Conservation (phyloP, 1,140 invertebrate genomes). For the Procambarus virginalis region DNA sequence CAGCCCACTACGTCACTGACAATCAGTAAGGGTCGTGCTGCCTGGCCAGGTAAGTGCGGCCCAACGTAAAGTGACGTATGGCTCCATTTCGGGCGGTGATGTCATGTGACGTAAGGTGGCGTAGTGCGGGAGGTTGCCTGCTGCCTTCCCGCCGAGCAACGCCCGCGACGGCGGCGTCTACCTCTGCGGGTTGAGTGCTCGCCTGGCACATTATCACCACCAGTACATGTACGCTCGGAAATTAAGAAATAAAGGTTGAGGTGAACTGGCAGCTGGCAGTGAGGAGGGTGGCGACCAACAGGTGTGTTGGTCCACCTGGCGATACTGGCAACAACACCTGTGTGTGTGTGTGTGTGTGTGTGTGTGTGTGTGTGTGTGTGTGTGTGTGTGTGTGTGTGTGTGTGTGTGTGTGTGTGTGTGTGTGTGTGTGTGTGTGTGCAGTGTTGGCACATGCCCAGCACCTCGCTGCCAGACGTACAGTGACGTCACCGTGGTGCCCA, state of each 20-base stretch:
- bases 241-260: not conserved
- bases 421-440: slow-evolving; percentile 8
- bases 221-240: too few species aligned
- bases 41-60: slow-evolving; percentile 22
- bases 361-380: too few species aligned
- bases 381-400: not conserved
- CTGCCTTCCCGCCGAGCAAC: not conserved
- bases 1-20: slow-evolving; percentile 32
- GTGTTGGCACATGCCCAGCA: slow-evolving; percentile 41
- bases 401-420: not conserved
- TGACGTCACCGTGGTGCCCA: slow-evolving; percentile 31
- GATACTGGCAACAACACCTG: slow-evolving; percentile 3
- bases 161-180: too few species aligned
- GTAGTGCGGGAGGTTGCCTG: slow-evolving; percentile 38
- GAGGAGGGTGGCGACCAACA: not conserved
- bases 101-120: slow-evolving; percentile 45
- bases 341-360: too few species aligned
- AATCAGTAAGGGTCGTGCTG: slow-evolving; percentile 13
- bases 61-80: slow-evolving; percentile 37
- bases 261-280: not conserved
- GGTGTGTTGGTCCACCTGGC: not conserved
- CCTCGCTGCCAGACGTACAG: slow-evolving; percentile 21
- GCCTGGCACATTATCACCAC: too few species aligned
- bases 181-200: too few species aligned
- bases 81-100: slow-evolving; percentile 56